Conservation (phyloP, 2,113 vertebrate species). For the Hippocampus zosterae region DNA sequence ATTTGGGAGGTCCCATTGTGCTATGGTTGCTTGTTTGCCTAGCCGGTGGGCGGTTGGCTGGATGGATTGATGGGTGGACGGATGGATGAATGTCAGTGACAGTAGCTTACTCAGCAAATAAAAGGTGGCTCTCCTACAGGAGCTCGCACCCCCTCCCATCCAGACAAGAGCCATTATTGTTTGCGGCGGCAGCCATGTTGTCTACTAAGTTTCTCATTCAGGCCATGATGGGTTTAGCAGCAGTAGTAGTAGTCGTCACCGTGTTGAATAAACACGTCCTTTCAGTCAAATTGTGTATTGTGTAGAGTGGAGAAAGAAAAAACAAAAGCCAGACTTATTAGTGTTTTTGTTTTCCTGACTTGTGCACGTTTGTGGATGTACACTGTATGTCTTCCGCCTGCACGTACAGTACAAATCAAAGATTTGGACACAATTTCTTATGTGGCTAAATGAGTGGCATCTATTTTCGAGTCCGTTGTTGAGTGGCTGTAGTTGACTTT, state of each 20-base stretch:
- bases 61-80: not conserved
- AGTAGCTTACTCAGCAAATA: conserved; percentile 29
- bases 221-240: conserved; percentile 62
- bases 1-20: conserved; percentile 7
- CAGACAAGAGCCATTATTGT: conserved; percentile 43
- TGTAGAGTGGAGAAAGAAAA: not conserved
- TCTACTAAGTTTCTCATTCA: conserved; percentile 49
- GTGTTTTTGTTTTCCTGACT: not conserved
- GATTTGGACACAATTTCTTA: too few relatives aligned
- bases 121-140: conserved; percentile 1
- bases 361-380: not conserved
- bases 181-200: conserved; percentile 53
- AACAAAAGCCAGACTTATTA: not conserved
- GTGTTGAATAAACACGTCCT: conserved; percentile 26
- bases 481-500: too few relatives aligned
- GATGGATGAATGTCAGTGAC: not conserved
- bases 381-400: too few relatives aligned
- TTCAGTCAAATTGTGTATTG: not conserved
- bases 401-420: too few relatives aligned
- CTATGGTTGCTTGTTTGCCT: not conserved
- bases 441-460: too few relatives aligned
- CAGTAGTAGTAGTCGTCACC: conserved; percentile 16
- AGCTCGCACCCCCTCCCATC: conserved; percentile 20
- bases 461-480: too few relatives aligned
- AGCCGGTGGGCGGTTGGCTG: not conserved